These are phyloP conservation scores for Zapus hudsonius DNA, from an alignment of 2,113 vertebrate species.

Conservation along the genomic window DNA sequence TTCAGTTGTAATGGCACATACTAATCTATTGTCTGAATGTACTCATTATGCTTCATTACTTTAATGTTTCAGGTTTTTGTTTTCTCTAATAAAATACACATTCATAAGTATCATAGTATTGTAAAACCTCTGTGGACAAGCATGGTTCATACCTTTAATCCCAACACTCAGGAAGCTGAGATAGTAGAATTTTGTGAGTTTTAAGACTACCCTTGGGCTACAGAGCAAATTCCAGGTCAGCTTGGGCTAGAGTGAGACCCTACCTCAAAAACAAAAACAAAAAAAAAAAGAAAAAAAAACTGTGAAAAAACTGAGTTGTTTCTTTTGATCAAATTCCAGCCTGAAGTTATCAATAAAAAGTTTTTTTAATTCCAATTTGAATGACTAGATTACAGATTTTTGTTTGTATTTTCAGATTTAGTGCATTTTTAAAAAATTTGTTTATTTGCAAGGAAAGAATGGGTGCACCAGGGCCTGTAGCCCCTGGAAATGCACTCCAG, in stretches of 20 bases:
- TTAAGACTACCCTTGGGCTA: too few species aligned
- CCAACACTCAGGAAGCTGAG: too few species aligned
- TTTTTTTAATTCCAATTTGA: slow-evolving; percentile 16
- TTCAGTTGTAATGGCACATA: background rate
- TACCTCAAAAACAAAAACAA: too few species aligned
- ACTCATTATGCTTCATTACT: background rate
- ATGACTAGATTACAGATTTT: background rate
- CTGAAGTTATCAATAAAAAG: background rate
- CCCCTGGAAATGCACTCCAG: too few species aligned
- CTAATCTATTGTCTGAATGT: background rate
- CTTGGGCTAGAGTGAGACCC: too few species aligned
- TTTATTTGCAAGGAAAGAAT: too few species aligned
- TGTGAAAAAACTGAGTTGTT: background rate
- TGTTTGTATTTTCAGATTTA: too few species aligned
- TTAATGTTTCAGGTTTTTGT: background rate
- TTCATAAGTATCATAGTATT: background rate
- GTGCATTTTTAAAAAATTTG: too few species aligned
- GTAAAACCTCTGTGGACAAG: background rate
- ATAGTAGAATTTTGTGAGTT: too few species aligned
- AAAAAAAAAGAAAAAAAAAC: background rate
- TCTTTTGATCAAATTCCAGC: slow-evolving; percentile 1
- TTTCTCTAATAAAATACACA: background rate
- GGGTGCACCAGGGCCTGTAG: too few species aligned
- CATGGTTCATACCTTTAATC: too few species aligned
- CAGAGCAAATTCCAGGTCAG: too few species aligned